Evolutionary conservation across 1,140 invertebrate species (phyloP).

Genomic region (Scaptomyza montana): DNA sequence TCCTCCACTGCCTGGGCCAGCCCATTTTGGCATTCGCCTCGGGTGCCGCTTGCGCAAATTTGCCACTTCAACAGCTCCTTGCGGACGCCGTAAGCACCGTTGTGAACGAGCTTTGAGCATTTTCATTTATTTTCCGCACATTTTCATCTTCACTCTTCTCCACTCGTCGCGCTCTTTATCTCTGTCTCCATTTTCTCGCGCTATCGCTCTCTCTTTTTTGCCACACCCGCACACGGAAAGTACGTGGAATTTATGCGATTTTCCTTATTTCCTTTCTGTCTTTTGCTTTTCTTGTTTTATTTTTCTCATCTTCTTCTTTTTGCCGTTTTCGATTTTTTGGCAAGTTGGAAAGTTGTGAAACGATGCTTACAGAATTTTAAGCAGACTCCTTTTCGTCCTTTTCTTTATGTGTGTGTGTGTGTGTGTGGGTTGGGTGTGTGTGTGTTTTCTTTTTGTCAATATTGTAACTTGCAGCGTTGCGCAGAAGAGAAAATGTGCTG

Average conservation of each 20-base stretch:
- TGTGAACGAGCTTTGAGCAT: slow-evolving; percentile 83
- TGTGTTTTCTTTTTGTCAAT: slow-evolving; percentile 63
- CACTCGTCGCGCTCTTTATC: slow-evolving; percentile 14
- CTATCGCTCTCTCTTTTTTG: slow-evolving; percentile 11
- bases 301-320: slow-evolving; percentile 24
- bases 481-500: slow-evolving; percentile 71
- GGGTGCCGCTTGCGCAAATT: slow-evolving; percentile 83
- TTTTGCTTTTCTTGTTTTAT: slow-evolving; percentile 36
- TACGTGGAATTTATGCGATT: slow-evolving; percentile 65
- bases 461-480: slow-evolving; percentile 69
- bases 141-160: slow-evolving; percentile 43
- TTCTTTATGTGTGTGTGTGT: slow-evolving; percentile 3
- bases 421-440: slow-evolving; percentile 12
- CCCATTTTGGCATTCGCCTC: slow-evolving; percentile 35
- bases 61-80: slow-evolving; percentile 84
- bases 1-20: neutral
- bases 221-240: slow-evolving; percentile 41
- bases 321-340: slow-evolving; percentile 70
- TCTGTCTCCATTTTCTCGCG: neutral
- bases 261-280: slow-evolving; percentile 29
- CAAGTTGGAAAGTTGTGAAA: slow-evolving; percentile 84
- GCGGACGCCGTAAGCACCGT: slow-evolving; percentile 83
- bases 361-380: slow-evolving; percentile 83
- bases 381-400: slow-evolving; percentile 50
- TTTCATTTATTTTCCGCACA: slow-evolving; percentile 83